A percentile compares a stretch with the other conserved stretches of the same genome.
phyloP scores from a whole-genome alignment of 1,140 invertebrate species.

The Lepidurus couesii region DNA sequence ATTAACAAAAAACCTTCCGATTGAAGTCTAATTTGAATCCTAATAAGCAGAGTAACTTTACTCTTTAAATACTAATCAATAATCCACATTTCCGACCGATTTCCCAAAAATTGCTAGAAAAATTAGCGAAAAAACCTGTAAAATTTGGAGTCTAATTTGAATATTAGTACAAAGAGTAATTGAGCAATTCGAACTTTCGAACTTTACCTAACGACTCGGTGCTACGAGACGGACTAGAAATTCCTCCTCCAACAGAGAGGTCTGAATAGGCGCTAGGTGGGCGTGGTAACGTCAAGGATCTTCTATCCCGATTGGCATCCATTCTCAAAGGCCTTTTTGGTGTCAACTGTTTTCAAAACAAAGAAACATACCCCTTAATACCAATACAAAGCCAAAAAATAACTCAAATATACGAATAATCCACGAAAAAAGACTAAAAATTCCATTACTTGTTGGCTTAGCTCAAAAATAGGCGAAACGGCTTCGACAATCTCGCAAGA shows the following conservation, averaged over 20 bases:
- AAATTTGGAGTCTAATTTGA: not conserved
- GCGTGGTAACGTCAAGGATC: conserved; percentile 54
- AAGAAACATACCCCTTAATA: not conserved
- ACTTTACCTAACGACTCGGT: conserved; percentile 54
- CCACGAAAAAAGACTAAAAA: not conserved
- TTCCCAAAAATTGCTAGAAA: not conserved
- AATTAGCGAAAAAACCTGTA: not conserved
- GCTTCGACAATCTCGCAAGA: not conserved
- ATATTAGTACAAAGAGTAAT: not conserved
- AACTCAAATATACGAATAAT: not conserved
- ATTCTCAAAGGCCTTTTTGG: conserved; percentile 69
- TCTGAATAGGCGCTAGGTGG: conserved; percentile 57
- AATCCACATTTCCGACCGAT: not conserved
- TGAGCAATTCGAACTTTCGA: conserved; percentile 42
- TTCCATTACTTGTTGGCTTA: not conserved
- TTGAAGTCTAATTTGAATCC: no score
- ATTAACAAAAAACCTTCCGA: no score
- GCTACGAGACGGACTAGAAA: conserved; percentile 39
- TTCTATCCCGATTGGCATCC: conserved; percentile 67
- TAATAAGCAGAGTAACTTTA: not conserved
- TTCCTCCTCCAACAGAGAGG: conserved; percentile 41
- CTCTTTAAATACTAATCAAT: not conserved
- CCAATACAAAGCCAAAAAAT: not conserved
- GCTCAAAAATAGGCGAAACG: not conserved
- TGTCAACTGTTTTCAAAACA: conserved; percentile 55